Base-by-base conservation (phyloP, 2,797 vertebrate species). In the Pangasius mekongensis region DNA sequence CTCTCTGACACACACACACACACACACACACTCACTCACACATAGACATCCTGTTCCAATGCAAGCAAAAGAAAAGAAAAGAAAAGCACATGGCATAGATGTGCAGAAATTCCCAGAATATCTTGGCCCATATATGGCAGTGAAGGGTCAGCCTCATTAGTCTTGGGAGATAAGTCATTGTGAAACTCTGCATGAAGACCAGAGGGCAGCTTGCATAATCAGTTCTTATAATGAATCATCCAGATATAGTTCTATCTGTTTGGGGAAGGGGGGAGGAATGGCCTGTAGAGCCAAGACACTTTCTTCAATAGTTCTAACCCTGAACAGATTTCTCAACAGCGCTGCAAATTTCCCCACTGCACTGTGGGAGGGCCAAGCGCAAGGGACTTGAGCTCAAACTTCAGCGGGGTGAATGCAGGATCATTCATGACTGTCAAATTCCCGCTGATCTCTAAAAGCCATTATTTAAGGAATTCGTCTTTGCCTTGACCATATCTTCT, bases 151-250 rank as follows among this genome's bases (percentile, higher is more conserved):
- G 85, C 78, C 85, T 90, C 91, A 89, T 92, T 91, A 92, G 80
- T 69, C 81, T 77, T 81, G 81, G 69, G 76, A 88, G 88, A 85
- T 88, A 89, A 91, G 86, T 87, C 91, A 73, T 92, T 91, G 89
- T 90, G 88, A 92, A 92, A 92, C 76, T 74, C 85, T 81, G 85
- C 84, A 90, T 73, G 88, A 87, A 88, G 87, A 89, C 90, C 89
- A 91, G 90, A 80, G 90, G 91, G 90, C 89, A 91, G 87, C 89
- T 92, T 91, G 87, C 90, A 89, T 92, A 90, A 91, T 91, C 87
- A 83, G 85, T 81, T 89, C 86, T 87, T 90, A 86, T 87, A 87
- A 89, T 91, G 90, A 92, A 83, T 92, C 86, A 90, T 90, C 86
- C 89, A 89, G 87, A 92, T 91, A 74, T 91, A 87, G 87, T 77